Evolutionary conservation across 2,797 vertebrate genomes (phyloP), one percentile per base, ranked within the genome.

Genomic region (Pantherophis vulpinus): DNA sequence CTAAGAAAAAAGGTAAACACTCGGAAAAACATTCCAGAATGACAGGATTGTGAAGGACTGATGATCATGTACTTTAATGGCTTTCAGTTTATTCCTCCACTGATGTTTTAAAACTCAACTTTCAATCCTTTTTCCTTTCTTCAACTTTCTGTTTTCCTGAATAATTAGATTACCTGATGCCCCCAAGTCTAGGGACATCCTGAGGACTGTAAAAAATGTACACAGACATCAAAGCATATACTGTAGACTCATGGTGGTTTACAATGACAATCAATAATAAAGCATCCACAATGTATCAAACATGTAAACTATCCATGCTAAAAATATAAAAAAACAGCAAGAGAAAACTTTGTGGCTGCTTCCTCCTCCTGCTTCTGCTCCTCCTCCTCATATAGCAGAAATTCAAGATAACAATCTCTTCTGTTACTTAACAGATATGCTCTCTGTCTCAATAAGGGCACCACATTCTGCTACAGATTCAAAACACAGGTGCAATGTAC

Each of bases 1-100:
- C 91, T 79, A 92, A 91, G 94, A 93, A 51, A 56, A 93, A 51
- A 91, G 51, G 89, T n/a, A 32, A 89, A n/a, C 59, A 42, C 91
- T 93, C 13, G 60, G 51, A 91, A 91, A 51, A 61, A 66, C 25
- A 93, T 87, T 93, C 58, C 55, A 59, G 32, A 90, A 86, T 27
- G 20, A 90, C 18, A 25, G 4, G 60, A 47, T 55, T 63, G 59
- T 37, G 86, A 93, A 13, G 4, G 20, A 90, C 11, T 16, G 20
- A 59, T n/a, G 37, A 90, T 47, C n/a, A 47, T 10, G 51, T 63
- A 87, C 11, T 88, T 88, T 14, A 86, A 55, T 32, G 3, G 29
- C 70, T 90, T 88, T 74, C 88, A 90, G 6, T 8, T 29, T 13
- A 47, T 51, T 51, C 42, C 3, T 20, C 7, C n/a, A 18, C 7